Evolutionary conservation across 2,888 invertebrate genomes (phyloP), one percentile per base, ranked within the genome.

Genomic region (Sarcophaga rosellei): DNA sequence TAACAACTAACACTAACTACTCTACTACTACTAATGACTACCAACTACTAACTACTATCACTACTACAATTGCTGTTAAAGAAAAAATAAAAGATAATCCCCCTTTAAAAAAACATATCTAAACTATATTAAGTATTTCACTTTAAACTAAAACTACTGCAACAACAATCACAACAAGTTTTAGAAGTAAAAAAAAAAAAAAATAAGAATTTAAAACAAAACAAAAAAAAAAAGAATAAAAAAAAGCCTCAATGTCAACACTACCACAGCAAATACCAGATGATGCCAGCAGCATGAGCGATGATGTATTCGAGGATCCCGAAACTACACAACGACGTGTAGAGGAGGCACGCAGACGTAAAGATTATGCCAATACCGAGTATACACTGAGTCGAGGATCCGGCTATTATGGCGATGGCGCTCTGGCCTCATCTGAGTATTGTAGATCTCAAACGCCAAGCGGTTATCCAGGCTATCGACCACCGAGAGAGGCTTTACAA

Each of bases 381-480:
- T 84, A 84, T 65, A 87, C 86, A 72, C 79, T 81, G 63, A 70
- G 85, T 1, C 80, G 88, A 12, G 87, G 87, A 63, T 61, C 88
- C 0, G 90, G 91, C 57, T 90, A 91, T 75, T 86, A 84, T 17
- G 90, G 91, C 47, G 91, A 91, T 81, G 91, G 79, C 61, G 73
- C 75, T 47, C 12, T 86, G 66, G 79, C 85, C 73, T 65, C 86
- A 73, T 75, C 84, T 21, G 74, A 85, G 73, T 76, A 87, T 80
- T 79, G 80, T 72, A 78, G 84, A 21, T 87, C 87, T 12, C 86
- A 86, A 75, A 25, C 73, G 12, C 72, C 74, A 6, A 97, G 96
- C 23, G 97, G 97, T 6, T 97, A 97, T 93, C 94, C 96, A 17
- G 96, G 96, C 91, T 97, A 97, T 93, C 95, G 95, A 87, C 96